A percentile compares a stretch with the other conserved stretches of the same genome.
These are phyloP conservation scores for Aquatica leii DNA, from an alignment of 2,888 invertebrate species.

Conservation along the genomic window DNA sequence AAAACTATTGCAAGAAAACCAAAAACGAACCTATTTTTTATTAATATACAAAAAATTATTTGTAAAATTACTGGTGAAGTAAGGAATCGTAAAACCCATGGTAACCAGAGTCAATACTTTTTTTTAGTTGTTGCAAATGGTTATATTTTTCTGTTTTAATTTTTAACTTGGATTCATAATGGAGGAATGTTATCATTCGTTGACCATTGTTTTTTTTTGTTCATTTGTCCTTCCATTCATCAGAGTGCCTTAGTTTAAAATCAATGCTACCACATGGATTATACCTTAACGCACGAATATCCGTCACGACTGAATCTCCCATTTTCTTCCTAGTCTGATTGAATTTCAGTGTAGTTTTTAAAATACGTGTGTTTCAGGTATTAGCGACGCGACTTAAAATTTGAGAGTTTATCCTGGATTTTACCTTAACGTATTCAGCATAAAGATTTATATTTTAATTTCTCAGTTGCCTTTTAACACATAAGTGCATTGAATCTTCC, in stretches of 20 bases:
- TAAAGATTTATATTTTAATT: neutral
- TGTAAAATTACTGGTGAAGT: too few species aligned
- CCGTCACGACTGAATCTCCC: neutral
- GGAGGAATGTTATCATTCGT: neutral
- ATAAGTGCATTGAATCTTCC: neutral
- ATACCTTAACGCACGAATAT: neutral
- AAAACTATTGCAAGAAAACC: too few species aligned
- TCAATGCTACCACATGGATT: too few species aligned
- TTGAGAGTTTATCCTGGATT: too few species aligned
- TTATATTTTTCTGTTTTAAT: neutral
- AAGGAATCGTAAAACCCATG: neutral
- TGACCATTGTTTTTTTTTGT: neutral
- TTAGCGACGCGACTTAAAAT: too few species aligned
- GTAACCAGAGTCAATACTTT: neutral
- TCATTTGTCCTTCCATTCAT: neutral
- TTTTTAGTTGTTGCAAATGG: neutral
- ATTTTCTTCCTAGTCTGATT: neutral
- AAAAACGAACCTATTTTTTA: too few species aligned
- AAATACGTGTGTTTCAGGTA: neutral
- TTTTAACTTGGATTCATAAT: neutral
- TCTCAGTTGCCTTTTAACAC: neutral
- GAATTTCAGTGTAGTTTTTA: neutral
- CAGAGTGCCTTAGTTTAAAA: too few species aligned
- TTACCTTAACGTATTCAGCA: neutral
- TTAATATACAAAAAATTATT: too few species aligned